phyloP scores from a whole-genome alignment of 2,888 invertebrate species.

The Gastracanthus pulcherrimus region DNA sequence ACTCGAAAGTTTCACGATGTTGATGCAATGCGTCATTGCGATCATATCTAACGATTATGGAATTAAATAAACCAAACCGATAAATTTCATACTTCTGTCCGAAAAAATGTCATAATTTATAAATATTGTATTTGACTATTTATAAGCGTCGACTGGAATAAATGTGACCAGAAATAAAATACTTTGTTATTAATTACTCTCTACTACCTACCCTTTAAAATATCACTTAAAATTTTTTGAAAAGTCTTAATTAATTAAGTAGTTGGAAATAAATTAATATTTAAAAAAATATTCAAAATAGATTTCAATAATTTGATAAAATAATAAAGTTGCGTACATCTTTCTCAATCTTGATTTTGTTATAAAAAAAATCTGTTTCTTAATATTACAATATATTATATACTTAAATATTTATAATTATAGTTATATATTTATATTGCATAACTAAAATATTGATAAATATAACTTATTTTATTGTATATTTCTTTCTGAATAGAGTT shows the following conservation, averaged over 20 bases:
- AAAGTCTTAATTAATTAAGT: neutral
- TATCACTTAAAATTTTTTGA: neutral
- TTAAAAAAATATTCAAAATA: neutral
- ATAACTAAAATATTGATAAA: too few species aligned
- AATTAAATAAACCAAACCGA: slow-evolving; percentile 56
- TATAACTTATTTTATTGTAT: too few species aligned
- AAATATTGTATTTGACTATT: slow-evolving; percentile 69
- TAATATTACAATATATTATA: too few species aligned
- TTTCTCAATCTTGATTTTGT: too few species aligned
- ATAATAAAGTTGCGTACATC: too few species aligned
- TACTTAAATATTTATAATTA: too few species aligned
- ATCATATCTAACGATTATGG: slow-evolving; percentile 32
- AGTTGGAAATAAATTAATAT: neutral
- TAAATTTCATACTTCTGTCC: slow-evolving; percentile 56
- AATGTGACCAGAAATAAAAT: slow-evolving; percentile 70
- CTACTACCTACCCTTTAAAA: neutral
- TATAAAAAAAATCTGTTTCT: too few species aligned
- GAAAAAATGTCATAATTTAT: slow-evolving; percentile 57
- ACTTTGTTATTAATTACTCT: slow-evolving; percentile 28
- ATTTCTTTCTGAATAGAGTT: too few species aligned
- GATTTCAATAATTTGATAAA: too few species aligned
- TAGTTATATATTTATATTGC: too few species aligned
- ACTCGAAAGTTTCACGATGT: slow-evolving; percentile 45
- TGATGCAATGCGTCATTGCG: slow-evolving; percentile 25
- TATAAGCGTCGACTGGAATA: slow-evolving; percentile 70